Evolutionary conservation across 2,888 invertebrate species (phyloP).

Genomic region (Cantharis rufa): DNA sequence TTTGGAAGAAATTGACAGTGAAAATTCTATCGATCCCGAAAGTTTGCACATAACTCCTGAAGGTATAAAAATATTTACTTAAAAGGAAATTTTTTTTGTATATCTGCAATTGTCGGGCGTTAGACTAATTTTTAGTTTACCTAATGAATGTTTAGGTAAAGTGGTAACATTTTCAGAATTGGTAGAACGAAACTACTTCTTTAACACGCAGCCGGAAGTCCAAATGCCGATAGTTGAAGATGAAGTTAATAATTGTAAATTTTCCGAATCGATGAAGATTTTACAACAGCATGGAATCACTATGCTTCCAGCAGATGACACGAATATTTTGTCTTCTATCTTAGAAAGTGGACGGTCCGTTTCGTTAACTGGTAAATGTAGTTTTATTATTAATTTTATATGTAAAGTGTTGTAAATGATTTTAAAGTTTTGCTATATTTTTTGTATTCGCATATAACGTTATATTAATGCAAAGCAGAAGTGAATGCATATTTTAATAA

Average conservation of each 20-base stretch:
- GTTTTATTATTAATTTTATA: neutral
- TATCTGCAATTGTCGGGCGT: neutral
- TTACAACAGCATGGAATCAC: slow-evolving; percentile 85
- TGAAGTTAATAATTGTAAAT: neutral
- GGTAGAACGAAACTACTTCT: neutral
- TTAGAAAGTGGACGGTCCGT: slow-evolving; percentile 86
- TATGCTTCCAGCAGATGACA: slow-evolving; percentile 80
- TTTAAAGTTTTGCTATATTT: no score
- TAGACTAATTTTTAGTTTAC: neutral
- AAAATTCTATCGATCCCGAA: slow-evolving; percentile 33
- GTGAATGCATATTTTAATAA: no score
- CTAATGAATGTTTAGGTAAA: neutral
- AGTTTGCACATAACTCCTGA: slow-evolving; percentile 19
- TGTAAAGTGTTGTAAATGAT: neutral
- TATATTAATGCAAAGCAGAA: no score
- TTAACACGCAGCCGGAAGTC: neutral
- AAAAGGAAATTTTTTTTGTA: neutral
- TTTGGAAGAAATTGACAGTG: slow-evolving; percentile 33
- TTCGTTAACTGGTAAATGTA: slow-evolving; percentile 69
- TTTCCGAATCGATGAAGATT: slow-evolving; percentile 63
- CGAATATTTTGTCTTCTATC: slow-evolving; percentile 74
- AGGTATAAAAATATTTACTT: slow-evolving; percentile 21
- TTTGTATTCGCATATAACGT: no score
- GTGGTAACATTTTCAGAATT: neutral
- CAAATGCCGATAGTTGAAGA: neutral